Conservation (phyloP, 2,113 vertebrate species). For the Gorilla gorilla region DNA sequence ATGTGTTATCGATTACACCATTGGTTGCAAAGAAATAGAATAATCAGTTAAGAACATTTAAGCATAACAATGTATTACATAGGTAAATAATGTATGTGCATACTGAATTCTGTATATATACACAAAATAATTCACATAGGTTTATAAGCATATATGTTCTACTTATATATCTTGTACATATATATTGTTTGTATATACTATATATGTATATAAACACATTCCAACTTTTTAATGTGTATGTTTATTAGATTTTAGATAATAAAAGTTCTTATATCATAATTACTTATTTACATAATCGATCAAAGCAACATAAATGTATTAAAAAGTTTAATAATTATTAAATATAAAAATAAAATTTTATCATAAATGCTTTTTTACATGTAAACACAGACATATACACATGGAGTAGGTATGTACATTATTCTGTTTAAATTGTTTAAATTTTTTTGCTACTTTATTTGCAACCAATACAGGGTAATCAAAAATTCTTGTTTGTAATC, state of each 20-base stretch:
- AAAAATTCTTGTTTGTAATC: background rate
- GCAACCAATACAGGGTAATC: background rate
- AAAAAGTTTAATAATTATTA: background rate
- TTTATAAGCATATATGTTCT: background rate
- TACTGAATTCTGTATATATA: background rate
- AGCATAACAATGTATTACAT: background rate
- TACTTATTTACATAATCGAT: background rate
- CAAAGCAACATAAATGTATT: background rate
- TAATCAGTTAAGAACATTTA: background rate
- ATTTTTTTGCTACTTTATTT: background rate
- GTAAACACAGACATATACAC: background rate
- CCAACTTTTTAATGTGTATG: background rate
- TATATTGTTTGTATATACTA: background rate
- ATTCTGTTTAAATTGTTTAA: background rate
- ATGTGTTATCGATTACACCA: background rate
- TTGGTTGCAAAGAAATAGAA: background rate
- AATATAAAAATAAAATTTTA: background rate
- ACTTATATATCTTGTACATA: background rate
- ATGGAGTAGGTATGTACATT: background rate
- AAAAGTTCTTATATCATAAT: background rate
- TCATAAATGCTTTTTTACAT: background rate
- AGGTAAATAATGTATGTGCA: background rate
- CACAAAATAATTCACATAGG: background rate
- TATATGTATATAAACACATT: background rate
- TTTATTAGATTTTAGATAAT: background rate